These are phyloP conservation scores for Lissonota sp. DNA, from an alignment of 2,888 invertebrate species.

Conservation along the genomic window DNA sequence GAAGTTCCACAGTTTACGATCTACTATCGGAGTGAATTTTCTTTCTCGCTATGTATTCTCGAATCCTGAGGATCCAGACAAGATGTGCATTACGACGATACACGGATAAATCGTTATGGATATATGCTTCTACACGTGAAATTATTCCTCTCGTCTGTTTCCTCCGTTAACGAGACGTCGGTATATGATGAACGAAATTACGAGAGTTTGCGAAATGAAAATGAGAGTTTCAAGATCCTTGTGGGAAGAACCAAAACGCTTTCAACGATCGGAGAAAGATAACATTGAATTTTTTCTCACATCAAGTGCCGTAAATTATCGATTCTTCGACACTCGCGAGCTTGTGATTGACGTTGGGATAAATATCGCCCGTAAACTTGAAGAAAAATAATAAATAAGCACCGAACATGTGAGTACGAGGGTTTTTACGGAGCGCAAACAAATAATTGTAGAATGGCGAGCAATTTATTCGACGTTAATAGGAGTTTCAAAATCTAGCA, in stretches of 20 bases:
- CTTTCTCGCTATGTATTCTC: slow-evolving; percentile 45
- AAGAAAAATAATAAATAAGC: slow-evolving; percentile 17
- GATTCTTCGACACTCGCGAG: slow-evolving; percentile 7
- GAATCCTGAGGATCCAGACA: neutral
- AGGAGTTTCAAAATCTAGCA: no score
- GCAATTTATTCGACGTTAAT: no score
- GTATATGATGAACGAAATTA: slow-evolving; percentile 3
- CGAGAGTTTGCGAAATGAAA: slow-evolving; percentile 41
- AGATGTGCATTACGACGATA: neutral
- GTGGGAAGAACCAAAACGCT: neutral
- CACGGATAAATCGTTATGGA: slow-evolving; percentile 31
- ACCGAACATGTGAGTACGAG: neutral
- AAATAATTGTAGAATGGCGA: neutral
- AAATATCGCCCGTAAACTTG: slow-evolving; percentile 7
- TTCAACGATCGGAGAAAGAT: no score
- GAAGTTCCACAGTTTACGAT: slow-evolving; percentile 64
- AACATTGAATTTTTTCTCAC: neutral
- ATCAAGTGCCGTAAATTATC: neutral
- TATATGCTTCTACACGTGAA: slow-evolving; percentile 5
- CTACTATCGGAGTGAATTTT: slow-evolving; percentile 61
- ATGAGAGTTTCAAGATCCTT: slow-evolving; percentile 3
- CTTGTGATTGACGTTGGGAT: slow-evolving; percentile 12
- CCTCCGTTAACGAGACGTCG: slow-evolving; percentile 2
- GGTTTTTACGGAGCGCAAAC: neutral
- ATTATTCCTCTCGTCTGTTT: slow-evolving; percentile 20